A percentile compares a stretch with the other conserved stretches of the same genome.
Evolutionary conservation across 1,140 invertebrate species (phyloP).

Genomic region (Halesus radiatus): DNA sequence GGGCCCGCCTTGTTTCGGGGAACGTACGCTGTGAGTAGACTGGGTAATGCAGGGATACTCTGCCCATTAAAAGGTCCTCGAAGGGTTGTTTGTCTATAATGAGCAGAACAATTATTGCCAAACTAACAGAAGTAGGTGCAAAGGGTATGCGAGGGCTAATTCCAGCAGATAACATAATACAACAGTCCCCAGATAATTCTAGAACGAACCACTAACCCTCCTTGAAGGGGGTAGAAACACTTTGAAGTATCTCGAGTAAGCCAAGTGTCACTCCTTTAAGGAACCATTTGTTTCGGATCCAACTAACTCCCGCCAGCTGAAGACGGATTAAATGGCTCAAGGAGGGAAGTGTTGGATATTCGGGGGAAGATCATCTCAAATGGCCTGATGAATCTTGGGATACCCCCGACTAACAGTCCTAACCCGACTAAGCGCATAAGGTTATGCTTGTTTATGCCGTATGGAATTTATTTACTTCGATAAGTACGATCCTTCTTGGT

Average conservation of each 20-base stretch:
- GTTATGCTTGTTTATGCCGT: too few species aligned
- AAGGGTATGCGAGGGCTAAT: conserved; percentile 8
- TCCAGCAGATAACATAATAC: conserved; percentile 20
- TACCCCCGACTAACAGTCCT: too few species aligned
- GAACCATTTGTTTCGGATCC: conserved; percentile 36
- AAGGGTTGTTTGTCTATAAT: neutral
- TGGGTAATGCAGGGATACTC: neutral
- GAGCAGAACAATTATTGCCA: neutral
- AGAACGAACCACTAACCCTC: conserved; percentile 48
- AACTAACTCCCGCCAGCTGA: conserved; percentile 31
- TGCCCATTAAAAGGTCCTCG: too few species aligned
- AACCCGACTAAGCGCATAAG: too few species aligned
- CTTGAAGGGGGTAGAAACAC: conserved; percentile 50
- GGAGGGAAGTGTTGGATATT: conserved; percentile 27
- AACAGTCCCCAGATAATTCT: conserved; percentile 44
- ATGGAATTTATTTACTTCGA: too few species aligned
- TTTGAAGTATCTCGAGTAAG: conserved; percentile 33
- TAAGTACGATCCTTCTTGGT: too few species aligned
- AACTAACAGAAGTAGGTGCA: conserved; percentile 11
- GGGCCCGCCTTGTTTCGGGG: too few species aligned
- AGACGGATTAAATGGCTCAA: conserved; percentile 30
- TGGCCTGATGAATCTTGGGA: conserved; percentile 7
- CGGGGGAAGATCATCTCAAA: conserved; percentile 20
- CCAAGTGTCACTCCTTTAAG: conserved; percentile 36
- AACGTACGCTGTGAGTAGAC: neutral